A percentile compares a stretch with the other conserved stretches of the same genome.
Conservation (phyloP, 92 coral and sea anemone species). For the Plumapathes pennacea region DNA sequence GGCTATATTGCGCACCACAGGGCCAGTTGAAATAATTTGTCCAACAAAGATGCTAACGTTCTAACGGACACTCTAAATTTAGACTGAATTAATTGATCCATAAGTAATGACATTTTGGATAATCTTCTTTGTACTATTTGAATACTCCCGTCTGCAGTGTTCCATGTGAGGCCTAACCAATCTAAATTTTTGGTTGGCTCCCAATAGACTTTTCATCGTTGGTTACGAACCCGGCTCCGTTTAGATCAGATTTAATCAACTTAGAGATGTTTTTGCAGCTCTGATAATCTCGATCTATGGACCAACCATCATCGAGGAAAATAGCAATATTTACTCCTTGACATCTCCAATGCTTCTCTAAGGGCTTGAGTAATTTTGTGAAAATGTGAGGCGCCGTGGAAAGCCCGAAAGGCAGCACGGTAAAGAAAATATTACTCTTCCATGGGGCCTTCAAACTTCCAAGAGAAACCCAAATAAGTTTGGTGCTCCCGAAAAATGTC, state of each 20-base stretch:
- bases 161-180: constrained; percentile 57
- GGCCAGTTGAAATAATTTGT: constrained; percentile 43
- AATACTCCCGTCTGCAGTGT: constrained; percentile 27
- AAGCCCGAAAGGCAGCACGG: constrained; percentile 46
- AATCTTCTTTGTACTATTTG: constrained; percentile 27
- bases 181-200: constrained; percentile 33
- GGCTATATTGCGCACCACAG: constrained; percentile 30
- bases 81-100: background rate
- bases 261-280: background rate
- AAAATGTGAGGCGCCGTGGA: constrained; percentile 34
- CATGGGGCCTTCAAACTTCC: constrained; percentile 6
- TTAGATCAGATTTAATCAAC: constrained; percentile 7
- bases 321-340: constrained; percentile 50
- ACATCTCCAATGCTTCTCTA: constrained; percentile 40
- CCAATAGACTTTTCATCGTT: constrained; percentile 57
- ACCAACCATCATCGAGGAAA: constrained; percentile 29
- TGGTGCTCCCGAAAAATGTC: constrained; percentile 22
- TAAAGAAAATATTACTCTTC: too few species aligned
- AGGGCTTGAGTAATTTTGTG: constrained; percentile 45
- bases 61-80: constrained; percentile 16
- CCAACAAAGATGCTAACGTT: constrained; percentile 38
- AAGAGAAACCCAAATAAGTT: constrained; percentile 29
- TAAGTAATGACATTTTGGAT: constrained; percentile 15
- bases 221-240: constrained; percentile 30
- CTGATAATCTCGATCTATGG: background rate